phyloP scores from a whole-genome alignment of 2,113 vertebrate species.

The Xiphophorus hellerii region DNA sequence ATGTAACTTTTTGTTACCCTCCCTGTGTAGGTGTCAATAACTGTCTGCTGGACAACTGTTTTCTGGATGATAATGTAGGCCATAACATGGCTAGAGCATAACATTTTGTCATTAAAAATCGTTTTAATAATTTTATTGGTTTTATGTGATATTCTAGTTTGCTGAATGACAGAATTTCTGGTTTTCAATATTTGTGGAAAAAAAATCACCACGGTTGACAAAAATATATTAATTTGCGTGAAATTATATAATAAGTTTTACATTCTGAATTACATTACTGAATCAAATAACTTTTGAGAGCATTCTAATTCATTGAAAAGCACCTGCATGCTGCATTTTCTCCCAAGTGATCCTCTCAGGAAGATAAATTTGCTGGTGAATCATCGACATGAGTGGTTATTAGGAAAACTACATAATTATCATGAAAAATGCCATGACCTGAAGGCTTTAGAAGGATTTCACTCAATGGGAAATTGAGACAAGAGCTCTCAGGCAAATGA shows the following conservation, averaged over 20 bases:
- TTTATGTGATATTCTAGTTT: too few relatives aligned
- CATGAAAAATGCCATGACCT: conserved; percentile 45
- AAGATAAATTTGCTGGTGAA: conserved; percentile 33
- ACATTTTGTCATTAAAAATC: too few relatives aligned
- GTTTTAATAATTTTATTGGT: too few relatives aligned
- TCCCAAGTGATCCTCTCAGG: conserved; percentile 48
- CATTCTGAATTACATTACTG: background rate
- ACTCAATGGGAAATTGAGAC: conserved; percentile 51
- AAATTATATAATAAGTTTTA: background rate
- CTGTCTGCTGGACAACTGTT: too few relatives aligned
- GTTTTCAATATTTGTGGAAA: too few relatives aligned
- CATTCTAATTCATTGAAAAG: conserved; percentile 4
- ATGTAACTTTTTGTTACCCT: too few relatives aligned
- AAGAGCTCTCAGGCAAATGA: conserved; percentile 56
- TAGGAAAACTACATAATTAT: conserved; percentile 60
- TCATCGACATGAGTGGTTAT: conserved; percentile 53
- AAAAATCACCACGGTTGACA: background rate
- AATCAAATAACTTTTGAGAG: background rate
- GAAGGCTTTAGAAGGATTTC: conserved; percentile 58
- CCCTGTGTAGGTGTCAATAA: too few relatives aligned
- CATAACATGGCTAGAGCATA: too few relatives aligned
- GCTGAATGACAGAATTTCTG: too few relatives aligned
- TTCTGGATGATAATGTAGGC: too few relatives aligned
- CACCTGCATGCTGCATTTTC: conserved; percentile 26
- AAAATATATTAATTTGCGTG: background rate